A percentile compares a stretch with the other conserved stretches of the same genome.
Conservation (phyloP, 37 sponge, comb jelly and placozoan genomes). For the Petrosia ficiformis region DNA sequence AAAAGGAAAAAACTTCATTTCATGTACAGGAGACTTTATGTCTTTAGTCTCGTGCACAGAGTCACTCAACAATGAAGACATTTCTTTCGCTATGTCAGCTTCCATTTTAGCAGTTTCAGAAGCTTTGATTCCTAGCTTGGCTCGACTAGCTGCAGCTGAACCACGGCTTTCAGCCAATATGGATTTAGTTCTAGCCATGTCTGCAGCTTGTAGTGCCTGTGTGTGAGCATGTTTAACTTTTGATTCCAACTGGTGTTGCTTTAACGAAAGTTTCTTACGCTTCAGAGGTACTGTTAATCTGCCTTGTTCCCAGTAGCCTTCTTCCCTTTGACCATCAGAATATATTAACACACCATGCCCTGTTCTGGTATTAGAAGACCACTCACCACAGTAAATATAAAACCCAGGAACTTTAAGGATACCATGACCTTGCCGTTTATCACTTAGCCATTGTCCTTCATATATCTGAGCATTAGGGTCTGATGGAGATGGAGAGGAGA, state of each 20-base stretch:
- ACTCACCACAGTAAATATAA: constrained; percentile 53
- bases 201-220: constrained; percentile 42
- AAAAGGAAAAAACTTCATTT: not conserved
- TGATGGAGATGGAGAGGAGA: not conserved
- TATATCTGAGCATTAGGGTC: constrained; percentile 37
- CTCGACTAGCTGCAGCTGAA: not conserved
- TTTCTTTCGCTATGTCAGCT: constrained; percentile 28
- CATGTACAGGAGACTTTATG: not conserved
- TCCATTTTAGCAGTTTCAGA: constrained; percentile 20
- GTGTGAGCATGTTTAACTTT: constrained; percentile 47
- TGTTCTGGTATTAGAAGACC: constrained; percentile 28
- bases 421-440: constrained; percentile 55
- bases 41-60: not conserved
- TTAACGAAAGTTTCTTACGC: constrained; percentile 31
- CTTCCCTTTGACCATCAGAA: constrained; percentile 28
- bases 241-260: constrained; percentile 35
- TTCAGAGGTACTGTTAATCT: constrained; percentile 27
- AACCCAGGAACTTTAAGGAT: constrained; percentile 35
- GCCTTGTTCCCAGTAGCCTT: constrained; percentile 55
- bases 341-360: constrained; percentile 51
- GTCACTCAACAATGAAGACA: not conserved
- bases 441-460: constrained; percentile 54
- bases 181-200: constrained; percentile 34
- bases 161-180: constrained; percentile 41
- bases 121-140: not conserved